Conservation (phyloP, 2,888 invertebrate species). For the Drosophila gaucha region DNA sequence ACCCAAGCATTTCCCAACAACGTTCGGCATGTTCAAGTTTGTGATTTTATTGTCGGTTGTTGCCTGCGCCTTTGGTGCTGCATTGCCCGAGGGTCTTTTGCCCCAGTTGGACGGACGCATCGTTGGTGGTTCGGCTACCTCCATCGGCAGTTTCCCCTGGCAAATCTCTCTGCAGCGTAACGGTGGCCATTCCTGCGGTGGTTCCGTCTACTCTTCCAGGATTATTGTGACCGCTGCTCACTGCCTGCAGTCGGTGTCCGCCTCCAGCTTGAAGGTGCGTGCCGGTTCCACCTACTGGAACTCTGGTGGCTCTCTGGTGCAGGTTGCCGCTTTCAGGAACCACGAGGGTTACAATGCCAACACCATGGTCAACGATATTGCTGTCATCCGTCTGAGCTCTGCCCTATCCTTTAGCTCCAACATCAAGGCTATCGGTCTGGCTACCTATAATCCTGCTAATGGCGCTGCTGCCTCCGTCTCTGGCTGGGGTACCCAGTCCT, state of each 20-base stretch:
- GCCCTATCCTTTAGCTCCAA: slow-evolving; percentile 83
- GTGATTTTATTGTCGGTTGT: slow-evolving; percentile 61
- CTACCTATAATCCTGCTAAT: slow-evolving; percentile 64
- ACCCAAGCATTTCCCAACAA: slow-evolving; percentile 64
- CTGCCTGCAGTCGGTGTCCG: slow-evolving; percentile 83
- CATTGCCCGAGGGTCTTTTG: slow-evolving; percentile 62
- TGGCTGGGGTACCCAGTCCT: slow-evolving; percentile 75
- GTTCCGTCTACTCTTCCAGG: slow-evolving; percentile 85
- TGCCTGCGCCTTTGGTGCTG: slow-evolving; percentile 63
- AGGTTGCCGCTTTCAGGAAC: slow-evolving; percentile 54
- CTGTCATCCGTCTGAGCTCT: slow-evolving; percentile 85
- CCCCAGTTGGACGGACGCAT: slow-evolving; percentile 78
- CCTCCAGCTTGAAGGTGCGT: slow-evolving; percentile 81
- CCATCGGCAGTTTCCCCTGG: slow-evolving; percentile 71
- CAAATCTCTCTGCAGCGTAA: slow-evolving; percentile 73
- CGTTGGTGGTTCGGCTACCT: slow-evolving; percentile 71
- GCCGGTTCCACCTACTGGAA: slow-evolving; percentile 85
- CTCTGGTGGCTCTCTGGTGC: slow-evolving; percentile 58
- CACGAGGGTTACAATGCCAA: slow-evolving; percentile 85
- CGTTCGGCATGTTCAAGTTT: slow-evolving; percentile 80
- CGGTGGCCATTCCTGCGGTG: slow-evolving; percentile 86
- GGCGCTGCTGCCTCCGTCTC: slow-evolving; percentile 58
- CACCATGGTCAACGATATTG: slow-evolving; percentile 86
- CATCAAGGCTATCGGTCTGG: slow-evolving; percentile 84
- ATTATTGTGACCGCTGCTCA: slow-evolving; percentile 87